Percentiles rank a stretch among this genome's conserved stretches.
Evolutionary conservation across 1,140 invertebrate species (phyloP).

Genomic region (Brachionus plicatilis): DNA sequence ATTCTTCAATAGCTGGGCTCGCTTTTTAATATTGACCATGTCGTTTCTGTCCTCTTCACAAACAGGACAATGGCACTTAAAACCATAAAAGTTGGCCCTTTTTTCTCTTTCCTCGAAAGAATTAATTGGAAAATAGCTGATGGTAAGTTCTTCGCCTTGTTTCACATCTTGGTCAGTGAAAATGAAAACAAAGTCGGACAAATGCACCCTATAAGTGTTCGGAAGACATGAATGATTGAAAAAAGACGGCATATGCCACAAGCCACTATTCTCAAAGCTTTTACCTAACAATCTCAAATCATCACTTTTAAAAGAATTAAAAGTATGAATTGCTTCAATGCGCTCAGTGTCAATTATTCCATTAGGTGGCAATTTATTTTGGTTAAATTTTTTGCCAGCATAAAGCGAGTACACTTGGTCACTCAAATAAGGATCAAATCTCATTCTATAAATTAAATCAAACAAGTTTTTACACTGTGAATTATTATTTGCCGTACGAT

Average conservation of each 20-base stretch:
- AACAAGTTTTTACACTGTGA: slow-evolving; percentile 21
- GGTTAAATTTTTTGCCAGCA: neutral
- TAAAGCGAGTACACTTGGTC: slow-evolving; percentile 22
- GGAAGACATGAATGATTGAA: slow-evolving; percentile 24
- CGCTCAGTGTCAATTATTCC: slow-evolving; percentile 8
- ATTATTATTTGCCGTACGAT: neutral
- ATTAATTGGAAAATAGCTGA: neutral
- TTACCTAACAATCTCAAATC: neutral
- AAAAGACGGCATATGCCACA: slow-evolving; percentile 1
- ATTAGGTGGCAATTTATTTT: neutral
- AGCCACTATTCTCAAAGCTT: neutral
- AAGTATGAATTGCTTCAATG: neutral
- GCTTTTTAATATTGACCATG: neutral
- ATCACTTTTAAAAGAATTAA: slow-evolving; percentile 5
- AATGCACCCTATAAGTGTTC: neutral
- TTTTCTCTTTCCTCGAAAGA: neutral
- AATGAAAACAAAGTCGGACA: slow-evolving; percentile 21
- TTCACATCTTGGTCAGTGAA: neutral
- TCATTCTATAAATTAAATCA: slow-evolving; percentile 16
- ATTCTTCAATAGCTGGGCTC: neutral
- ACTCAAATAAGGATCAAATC: neutral
- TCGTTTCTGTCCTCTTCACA: slow-evolving; percentile 9
- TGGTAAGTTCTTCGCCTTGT: neutral
- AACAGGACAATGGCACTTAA: neutral
- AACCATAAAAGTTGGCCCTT: neutral